Percentiles rank a stretch among this genome's conserved stretches.
Conservation (phyloP, 2,797 vertebrate genomes). For the Vireo griseus region DNA sequence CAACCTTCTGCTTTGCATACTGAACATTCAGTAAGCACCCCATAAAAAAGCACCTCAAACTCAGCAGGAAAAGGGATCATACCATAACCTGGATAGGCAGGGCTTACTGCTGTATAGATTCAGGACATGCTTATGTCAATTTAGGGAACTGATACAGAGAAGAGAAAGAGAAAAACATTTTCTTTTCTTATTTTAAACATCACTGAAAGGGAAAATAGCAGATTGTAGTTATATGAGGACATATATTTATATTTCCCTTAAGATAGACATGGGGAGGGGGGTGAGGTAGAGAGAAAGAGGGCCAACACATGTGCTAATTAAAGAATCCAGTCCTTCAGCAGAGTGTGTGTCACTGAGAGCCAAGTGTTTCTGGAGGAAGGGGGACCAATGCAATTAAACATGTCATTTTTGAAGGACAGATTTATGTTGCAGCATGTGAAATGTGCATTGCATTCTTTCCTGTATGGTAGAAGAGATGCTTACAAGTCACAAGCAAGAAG, state of each 20-base stretch:
- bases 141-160: neutral
- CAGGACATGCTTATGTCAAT: neutral
- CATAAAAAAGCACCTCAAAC: neutral
- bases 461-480: neutral
- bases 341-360: neutral
- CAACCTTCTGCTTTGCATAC: neutral
- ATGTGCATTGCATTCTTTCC: neutral
- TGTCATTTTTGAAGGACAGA: slow-evolving; percentile 35
- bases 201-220: slow-evolving; percentile 55
- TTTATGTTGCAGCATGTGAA: slow-evolving; percentile 20
- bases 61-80: neutral
- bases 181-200: slow-evolving; percentile 47
- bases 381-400: slow-evolving; percentile 23
- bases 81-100: neutral
- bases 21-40: neutral
- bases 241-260: slow-evolving; percentile 64
- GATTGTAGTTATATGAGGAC: slow-evolving; percentile 66
- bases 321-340: slow-evolving; percentile 24
- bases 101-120: neutral
- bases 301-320: slow-evolving; percentile 54
- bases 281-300: neutral
- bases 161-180: slow-evolving; percentile 25
- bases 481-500: neutral
- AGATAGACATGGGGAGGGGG: slow-evolving; percentile 26
- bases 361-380: slow-evolving; percentile 38